These are phyloP conservation scores for Phaedon cochleariae DNA, from an alignment of 2,888 invertebrate genomes.

Conservation along the genomic window DNA sequence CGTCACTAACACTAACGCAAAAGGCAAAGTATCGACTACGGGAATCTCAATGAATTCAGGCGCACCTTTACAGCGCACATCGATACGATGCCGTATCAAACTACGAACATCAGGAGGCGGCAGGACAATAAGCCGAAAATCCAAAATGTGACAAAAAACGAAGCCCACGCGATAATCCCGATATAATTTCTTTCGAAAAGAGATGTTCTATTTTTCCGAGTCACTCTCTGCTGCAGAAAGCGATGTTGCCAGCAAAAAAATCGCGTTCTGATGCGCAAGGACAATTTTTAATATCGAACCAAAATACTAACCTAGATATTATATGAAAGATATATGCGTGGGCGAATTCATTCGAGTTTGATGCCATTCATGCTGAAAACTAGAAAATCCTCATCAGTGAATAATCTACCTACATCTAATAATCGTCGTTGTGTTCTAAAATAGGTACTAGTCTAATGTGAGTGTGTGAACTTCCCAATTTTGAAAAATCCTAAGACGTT, in stretches of 20 bases:
- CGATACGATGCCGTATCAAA: slow-evolving; percentile 53
- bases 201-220: background rate
- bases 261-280: background rate
- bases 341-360: too few relatives aligned
- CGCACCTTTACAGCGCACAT: slow-evolving; percentile 60
- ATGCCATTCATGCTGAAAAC: too few relatives aligned
- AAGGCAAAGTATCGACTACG: slow-evolving; percentile 59
- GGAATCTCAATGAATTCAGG: slow-evolving; percentile 53
- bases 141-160: slow-evolving; percentile 10
- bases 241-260: background rate
- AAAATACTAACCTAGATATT: background rate
- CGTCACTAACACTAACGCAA: too few relatives aligned
- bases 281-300: too few relatives aligned
- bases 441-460: too few relatives aligned
- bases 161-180: background rate
- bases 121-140: slow-evolving; percentile 32
- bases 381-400: too few relatives aligned
- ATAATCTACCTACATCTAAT: too few relatives aligned
- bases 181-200: background rate
- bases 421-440: too few relatives aligned
- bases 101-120: slow-evolving; percentile 30
- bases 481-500: too few relatives aligned
- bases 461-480: too few relatives aligned
- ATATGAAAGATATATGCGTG: background rate
- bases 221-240: background rate